Evolutionary conservation across 1,140 invertebrate species (phyloP).

Genomic region (Cyrtorhinus lividipennis): DNA sequence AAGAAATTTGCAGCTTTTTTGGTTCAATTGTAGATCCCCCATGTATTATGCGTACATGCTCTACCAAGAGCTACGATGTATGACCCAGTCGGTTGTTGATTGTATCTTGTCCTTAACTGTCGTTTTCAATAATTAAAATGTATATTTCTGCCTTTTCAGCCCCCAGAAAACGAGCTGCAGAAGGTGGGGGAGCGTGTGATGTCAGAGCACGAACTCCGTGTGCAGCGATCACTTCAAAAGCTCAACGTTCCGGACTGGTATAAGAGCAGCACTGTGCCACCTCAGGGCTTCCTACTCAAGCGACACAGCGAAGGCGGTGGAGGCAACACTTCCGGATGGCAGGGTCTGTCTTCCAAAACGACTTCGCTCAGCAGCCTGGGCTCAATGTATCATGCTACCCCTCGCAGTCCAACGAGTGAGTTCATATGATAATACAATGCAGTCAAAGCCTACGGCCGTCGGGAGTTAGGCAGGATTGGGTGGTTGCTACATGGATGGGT

Average conservation of each 20-base stretch:
- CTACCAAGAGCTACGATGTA: too few relatives aligned
- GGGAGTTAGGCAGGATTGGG: too few relatives aligned
- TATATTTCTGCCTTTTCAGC: too few relatives aligned
- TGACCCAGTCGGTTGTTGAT: too few relatives aligned
- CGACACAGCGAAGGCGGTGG: constrained; percentile 48
- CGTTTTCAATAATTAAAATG: too few relatives aligned
- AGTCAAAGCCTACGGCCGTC: too few relatives aligned
- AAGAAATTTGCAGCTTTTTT: too few relatives aligned
- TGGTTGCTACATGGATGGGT: too few relatives aligned
- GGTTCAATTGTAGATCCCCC: too few relatives aligned
- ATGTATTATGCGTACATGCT: too few relatives aligned
- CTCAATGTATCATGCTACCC: constrained; percentile 33
- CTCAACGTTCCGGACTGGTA: constrained; percentile 92
- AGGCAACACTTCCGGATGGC: constrained; percentile 35
- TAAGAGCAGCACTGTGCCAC: constrained; percentile 61
- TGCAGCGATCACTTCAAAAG: constrained; percentile 80
- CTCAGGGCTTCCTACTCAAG: constrained; percentile 35
- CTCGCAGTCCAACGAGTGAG: constrained; percentile 26
- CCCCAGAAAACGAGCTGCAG: constrained; percentile 82
- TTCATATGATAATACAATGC: constrained; percentile 24
- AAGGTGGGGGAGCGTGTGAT: constrained; percentile 59
- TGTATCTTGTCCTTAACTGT: too few relatives aligned
- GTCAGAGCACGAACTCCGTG: constrained; percentile 80
- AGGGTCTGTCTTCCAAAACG: constrained; percentile 58
- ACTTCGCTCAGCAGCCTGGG: constrained; percentile 52